phyloP scores from a whole-genome alignment of 2,888 invertebrate genomes.

The Cataglyphis albicans region DNA sequence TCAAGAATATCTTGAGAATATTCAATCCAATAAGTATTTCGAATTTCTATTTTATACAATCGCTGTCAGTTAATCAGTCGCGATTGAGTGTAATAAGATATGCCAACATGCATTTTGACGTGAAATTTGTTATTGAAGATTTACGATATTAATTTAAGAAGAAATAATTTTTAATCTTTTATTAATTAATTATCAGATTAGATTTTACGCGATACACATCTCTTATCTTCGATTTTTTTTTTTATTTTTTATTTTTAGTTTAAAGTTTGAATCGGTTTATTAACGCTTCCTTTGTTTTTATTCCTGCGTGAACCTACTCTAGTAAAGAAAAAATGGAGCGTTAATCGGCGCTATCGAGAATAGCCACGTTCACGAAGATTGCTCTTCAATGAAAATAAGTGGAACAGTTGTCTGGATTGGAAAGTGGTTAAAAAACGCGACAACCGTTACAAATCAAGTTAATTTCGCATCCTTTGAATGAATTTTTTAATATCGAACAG shows the following conservation, averaged over 20 bases:
- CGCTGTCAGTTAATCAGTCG: neutral
- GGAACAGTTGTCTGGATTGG: neutral
- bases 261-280: neutral
- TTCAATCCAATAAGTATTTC: neutral
- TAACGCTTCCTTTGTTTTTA: neutral
- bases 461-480: neutral
- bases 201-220: neutral
- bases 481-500: conserved; percentile 10
- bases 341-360: neutral
- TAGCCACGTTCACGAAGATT: neutral
- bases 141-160: neutral
- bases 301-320: neutral
- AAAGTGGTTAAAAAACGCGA: conserved; percentile 2
- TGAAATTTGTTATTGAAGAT: neutral
- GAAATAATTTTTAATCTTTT: neutral
- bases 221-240: neutral
- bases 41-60: neutral
- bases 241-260: conserved; percentile 22
- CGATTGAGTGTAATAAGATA: neutral
- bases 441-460: conserved; percentile 22
- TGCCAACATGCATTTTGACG: neutral
- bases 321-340: neutral
- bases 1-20: neutral
- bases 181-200: neutral
- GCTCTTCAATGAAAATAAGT: conserved; percentile 9